A percentile compares a stretch with the other conserved stretches of the same genome.
phyloP scores from a whole-genome alignment of 2,888 invertebrate species.

The Rhingia rostrata region DNA sequence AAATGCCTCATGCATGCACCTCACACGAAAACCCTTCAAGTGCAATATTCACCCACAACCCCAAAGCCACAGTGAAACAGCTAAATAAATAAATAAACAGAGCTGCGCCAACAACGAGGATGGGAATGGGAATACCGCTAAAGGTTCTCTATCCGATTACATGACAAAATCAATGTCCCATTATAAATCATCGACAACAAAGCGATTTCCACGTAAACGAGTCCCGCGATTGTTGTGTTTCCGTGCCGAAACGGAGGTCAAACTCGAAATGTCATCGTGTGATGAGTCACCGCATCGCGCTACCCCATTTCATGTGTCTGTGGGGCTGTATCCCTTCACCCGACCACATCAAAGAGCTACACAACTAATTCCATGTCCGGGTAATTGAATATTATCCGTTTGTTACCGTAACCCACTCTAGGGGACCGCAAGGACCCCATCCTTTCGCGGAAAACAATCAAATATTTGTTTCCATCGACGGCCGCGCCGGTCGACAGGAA shows the following conservation, averaged over 20 bases:
- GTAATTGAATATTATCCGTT: slow-evolving; percentile 70
- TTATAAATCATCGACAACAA: slow-evolving; percentile 17
- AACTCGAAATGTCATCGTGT: slow-evolving; percentile 6
- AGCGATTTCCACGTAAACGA: slow-evolving; percentile 2
- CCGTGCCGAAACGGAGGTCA: slow-evolving; percentile 47
- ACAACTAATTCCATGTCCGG: slow-evolving; percentile 69
- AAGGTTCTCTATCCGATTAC: background rate
- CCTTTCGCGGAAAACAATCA: slow-evolving; percentile 45
- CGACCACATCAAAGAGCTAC: slow-evolving; percentile 69
- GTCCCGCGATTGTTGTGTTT: slow-evolving; percentile 33
- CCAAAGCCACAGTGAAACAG: too few species aligned
- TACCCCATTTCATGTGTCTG: slow-evolving; percentile 47
- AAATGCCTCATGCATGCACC: too few species aligned
- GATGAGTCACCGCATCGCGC: slow-evolving; percentile 61
- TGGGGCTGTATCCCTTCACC: slow-evolving; percentile 14
- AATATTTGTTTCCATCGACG: background rate
- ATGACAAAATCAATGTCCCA: background rate
- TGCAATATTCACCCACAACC: too few species aligned
- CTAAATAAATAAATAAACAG: too few species aligned
- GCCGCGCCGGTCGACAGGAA: slow-evolving; percentile 39
- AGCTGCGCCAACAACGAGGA: too few species aligned
- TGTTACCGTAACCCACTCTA: slow-evolving; percentile 33
- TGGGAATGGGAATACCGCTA: too few species aligned
- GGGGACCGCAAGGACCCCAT: slow-evolving; percentile 64
- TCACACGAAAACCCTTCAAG: too few species aligned